Evolutionary conservation across 2,888 invertebrate species (phyloP).

Genomic region (Zele albiditarsus): DNA sequence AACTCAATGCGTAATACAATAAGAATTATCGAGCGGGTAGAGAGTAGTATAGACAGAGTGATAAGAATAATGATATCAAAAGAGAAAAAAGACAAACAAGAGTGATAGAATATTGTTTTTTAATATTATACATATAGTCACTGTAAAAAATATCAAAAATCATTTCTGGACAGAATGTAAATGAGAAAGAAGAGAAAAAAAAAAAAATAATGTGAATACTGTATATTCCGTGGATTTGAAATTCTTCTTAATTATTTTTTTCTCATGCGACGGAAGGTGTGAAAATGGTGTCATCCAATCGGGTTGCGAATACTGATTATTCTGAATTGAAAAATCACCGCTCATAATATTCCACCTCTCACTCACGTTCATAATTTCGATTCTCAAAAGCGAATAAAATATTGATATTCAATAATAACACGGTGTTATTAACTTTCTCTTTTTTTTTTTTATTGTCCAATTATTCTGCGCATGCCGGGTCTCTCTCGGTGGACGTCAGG

Average conservation of each 20-base stretch:
- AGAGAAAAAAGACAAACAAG: conserved; percentile 29
- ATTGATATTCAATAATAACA: not conserved
- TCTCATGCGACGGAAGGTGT: not conserved
- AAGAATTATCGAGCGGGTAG: conserved; percentile 74
- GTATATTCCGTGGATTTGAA: not conserved
- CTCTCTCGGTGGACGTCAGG: conserved; percentile 64
- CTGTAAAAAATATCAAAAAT: not conserved
- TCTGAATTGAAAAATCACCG: not conserved
- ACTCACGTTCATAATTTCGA: not conserved
- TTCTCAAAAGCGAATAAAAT: not conserved
- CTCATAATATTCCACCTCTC: not conserved
- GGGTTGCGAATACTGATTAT: not conserved
- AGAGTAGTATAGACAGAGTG: conserved; percentile 59
- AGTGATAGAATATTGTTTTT: not conserved
- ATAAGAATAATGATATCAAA: conserved; percentile 17
- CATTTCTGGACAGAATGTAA: not conserved
- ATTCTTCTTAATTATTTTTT: not conserved
- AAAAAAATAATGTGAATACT: not conserved
- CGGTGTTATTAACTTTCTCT: not conserved
- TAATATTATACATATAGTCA: not conserved
- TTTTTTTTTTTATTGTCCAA: conserved; percentile 67
- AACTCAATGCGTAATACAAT: conserved; percentile 37
- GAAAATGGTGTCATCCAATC: not conserved
- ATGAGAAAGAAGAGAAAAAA: not conserved
- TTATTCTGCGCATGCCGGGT: conserved; percentile 66